Conservation (phyloP, 2,797 vertebrate species). For the Dallia pectoralis region DNA sequence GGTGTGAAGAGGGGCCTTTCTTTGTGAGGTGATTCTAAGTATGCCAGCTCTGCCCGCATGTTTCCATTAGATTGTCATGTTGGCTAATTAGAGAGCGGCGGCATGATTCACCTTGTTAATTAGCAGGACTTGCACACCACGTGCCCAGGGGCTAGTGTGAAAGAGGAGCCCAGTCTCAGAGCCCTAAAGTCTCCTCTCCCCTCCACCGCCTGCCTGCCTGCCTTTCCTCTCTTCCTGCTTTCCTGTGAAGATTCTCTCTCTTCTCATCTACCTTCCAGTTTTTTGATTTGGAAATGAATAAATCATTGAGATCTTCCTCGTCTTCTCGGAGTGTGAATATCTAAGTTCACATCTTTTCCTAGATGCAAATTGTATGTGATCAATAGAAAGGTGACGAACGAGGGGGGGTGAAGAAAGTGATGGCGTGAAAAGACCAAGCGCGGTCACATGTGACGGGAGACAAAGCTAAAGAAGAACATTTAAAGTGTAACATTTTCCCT, state of each 20-base stretch:
- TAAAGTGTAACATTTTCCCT: constrained; percentile 74
- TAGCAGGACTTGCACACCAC: constrained; percentile 97
- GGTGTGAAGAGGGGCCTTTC: constrained; percentile 39
- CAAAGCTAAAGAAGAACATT: constrained; percentile 67
- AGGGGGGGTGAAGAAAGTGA: constrained; percentile 54
- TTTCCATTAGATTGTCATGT: constrained; percentile 98
- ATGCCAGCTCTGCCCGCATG: constrained; percentile 83
- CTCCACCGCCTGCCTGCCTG: constrained; percentile 84
- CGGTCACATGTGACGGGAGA: constrained; percentile 55
- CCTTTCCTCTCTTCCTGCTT: constrained; percentile 67
- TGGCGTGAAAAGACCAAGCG: constrained; percentile 61
- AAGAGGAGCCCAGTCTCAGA: constrained; percentile 87
- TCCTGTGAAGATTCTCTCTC: constrained; percentile 95
- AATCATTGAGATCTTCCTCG: constrained; percentile 96
- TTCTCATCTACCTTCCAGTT: constrained; percentile 94
- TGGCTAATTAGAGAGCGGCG: constrained; percentile 98
- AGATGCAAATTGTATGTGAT: constrained; percentile 97
- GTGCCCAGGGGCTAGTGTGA: constrained; percentile 80
- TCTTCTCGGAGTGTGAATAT: constrained; percentile 91
- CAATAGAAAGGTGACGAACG: constrained; percentile 86
- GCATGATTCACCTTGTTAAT: constrained; percentile 99
- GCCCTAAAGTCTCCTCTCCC: constrained; percentile 82
- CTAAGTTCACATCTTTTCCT: constrained; percentile 90
- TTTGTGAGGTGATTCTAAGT: constrained; percentile 83
- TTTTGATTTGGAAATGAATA: constrained; percentile 99